Conservation (phyloP, 2,888 invertebrate genomes). For the Steinernema hermaphroditum region DNA sequence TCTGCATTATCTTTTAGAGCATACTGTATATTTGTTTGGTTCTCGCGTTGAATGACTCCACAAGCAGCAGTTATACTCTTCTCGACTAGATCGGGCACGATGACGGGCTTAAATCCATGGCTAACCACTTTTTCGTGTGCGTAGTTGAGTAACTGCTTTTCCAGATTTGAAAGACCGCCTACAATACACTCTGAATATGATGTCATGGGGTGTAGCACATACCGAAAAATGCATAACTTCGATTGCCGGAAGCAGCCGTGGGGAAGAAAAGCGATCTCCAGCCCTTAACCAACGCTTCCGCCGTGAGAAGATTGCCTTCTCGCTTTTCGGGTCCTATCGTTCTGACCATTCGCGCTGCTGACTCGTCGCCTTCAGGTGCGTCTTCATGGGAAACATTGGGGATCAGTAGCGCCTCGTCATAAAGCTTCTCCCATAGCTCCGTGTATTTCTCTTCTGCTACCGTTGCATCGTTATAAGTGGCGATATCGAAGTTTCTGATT, state of each 20-base stretch:
- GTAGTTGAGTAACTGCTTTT: conserved; percentile 38
- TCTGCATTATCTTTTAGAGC: conserved; percentile 43
- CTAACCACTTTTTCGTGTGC: conserved; percentile 16
- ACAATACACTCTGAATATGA: background rate
- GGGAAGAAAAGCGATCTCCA: conserved; percentile 60
- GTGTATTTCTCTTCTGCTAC: conserved; percentile 45
- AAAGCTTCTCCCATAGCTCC: conserved; percentile 56
- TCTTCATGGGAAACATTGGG: conserved; percentile 56
- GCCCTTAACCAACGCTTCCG: conserved; percentile 54
- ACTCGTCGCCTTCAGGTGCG: conserved; percentile 47
- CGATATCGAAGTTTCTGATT: conserved; percentile 47
- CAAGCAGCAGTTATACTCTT: conserved; percentile 56
- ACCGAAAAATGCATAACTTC: conserved; percentile 61
- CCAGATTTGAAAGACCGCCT: conserved; percentile 14
- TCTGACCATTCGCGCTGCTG: background rate
- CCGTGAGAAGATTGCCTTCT: conserved; percentile 27
- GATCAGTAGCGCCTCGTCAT: conserved; percentile 51
- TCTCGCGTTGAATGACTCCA: conserved; percentile 48
- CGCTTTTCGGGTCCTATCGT: background rate
- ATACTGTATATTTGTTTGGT: conserved; percentile 48
- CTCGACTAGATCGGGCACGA: conserved; percentile 60
- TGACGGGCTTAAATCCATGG: conserved; percentile 43
- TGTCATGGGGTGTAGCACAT: no score
- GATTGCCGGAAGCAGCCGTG: conserved; percentile 53
- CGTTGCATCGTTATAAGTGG: conserved; percentile 35